Base-by-base conservation (phyloP, 2,113 vertebrate species). In the Nesogale talazaci region DNA sequence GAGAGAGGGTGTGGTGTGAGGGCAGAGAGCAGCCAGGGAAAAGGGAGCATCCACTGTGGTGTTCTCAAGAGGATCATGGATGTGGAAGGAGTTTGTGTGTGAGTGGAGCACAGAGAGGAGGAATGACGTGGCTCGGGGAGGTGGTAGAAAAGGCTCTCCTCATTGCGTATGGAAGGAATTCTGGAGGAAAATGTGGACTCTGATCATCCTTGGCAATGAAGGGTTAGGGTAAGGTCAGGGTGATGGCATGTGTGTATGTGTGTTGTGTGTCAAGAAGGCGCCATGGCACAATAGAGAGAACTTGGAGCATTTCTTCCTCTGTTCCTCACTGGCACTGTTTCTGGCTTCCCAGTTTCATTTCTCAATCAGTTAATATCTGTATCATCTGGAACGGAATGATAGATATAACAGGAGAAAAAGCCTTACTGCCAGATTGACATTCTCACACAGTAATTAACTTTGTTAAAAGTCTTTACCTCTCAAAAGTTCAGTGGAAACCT, bases 391-490 rank as follows among this genome's bases (percentile, higher is more conserved):
- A 14, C 27, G 17, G 34, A 63, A 23, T 31, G 3, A 8, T 1
- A 14, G 3, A 8, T 2, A 14, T 14, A 34, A 42, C 6, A 42
- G 22, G 10, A 52, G 74, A 27, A 59, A 34, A 59, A 36, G 25
- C 6, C 0, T 8, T 12, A 7, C 8, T 69, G 25, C 70, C 34
- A 63, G 76, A 56, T 6, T 14, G 11, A 63, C 36, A 22, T 23
- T 42, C 19, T 88, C 65, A 42, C 25, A 1, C 8, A n/a, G 52
- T 59, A 84, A 87, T 74, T 76, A 80, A 82, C 40, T 65, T 59
- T 77, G n/a, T 76, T 20, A 79, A 92, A 94, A 80, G 56, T 77
- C 57, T 65, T 88, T 69, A 46, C 83, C 67, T 83, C 83, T 88
- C 46, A 56, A 77, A 79, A 89, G 57, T 79, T 77, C 86, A 29